Base-by-base conservation (phyloP, 2,888 invertebrate genomes). In the Stenurella melanura region DNA sequence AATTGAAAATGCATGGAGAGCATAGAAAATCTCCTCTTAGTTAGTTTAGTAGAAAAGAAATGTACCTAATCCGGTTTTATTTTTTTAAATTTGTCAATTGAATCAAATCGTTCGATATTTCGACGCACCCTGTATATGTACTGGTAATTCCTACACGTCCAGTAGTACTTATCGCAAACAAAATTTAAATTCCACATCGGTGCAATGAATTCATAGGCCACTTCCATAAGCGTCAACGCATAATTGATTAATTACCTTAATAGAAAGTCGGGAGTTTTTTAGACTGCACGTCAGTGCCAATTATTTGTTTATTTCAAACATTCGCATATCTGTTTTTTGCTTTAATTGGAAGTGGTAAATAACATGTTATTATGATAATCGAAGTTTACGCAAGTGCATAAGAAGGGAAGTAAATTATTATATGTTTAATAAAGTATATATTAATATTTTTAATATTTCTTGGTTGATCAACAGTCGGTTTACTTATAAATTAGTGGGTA, bases 281-380 rank as follows among this genome's bases (percentile, higher is more conserved):
- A 42, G 50, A n/a, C 50, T n/a, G 50, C 50, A 15, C 50, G n/a
- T 50, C n/a, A 50, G 50, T n/a, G 7, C 4, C 6, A 50, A 50
- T 50, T n/a, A 50, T 50, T 38, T 50, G 4, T 50, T 50, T 50
- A 50, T 50, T 15, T n/a, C n/a, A 50, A 50, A n/a, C 6, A 50
- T 50, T 15, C 50, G 6, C n/a, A 15, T 17, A 50, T n/a, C 7
- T 17, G 9, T n/a, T 50, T 50, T 50, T n/a, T 50, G 7, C 50
- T 50, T 50, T 50, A 50, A 50, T 50, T n/a, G 6, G 50, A 6
- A 50, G 4, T 50, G n/a, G n/a, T 17, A 50, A 50, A 50, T 50
- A 50, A 50, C 50, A 50, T 50, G n/a, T 50, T 50, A 50, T 50
- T 50, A 50, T 50, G 50, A 50, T 50, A 50, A 50, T 50, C 50